Evolutionary conservation across 2,113 vertebrate species (phyloP), one percentile per base, ranked within the genome.

Genomic region (Typhlomys cinereus): DNA sequence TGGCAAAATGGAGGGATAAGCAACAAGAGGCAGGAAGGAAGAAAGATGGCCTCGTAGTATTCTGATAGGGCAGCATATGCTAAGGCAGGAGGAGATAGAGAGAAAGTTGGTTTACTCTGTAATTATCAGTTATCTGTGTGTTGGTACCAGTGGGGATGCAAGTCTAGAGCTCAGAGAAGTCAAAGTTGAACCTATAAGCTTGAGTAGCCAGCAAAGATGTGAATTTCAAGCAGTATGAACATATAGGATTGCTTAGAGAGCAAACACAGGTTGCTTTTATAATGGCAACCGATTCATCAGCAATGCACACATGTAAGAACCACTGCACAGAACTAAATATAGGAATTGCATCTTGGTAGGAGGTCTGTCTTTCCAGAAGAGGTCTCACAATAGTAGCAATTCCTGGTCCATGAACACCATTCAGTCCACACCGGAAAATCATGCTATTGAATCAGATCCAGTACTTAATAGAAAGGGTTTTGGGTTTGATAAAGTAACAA

Each of bases 231-330:
- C 57, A 31, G 39, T 7, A 10, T 36, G 20, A 88, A 94, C 29
- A 11, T 83, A 83, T n/a, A 48, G 54, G 66, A 73, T 80, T 83
- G 62, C 83, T 59, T 21, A 44, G 25, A 61, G 17, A 91, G 52
- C 48, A 54, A 13, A 2, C 46, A 57, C 2, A 75, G 46, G 85
- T 61, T 66, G 4, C 23, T 79, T 89, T 75, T 67, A 50, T 27
- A 59, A 73, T 71, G 70, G 31, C 48, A 67, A 80, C 90, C 79
- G 70, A 74, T 50, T 95, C 89, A 80, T 41, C 44, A 83, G 79
- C 18, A 4, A 50, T 80, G 74, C 74, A 90, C 70, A 61, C 73
- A 93, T 23, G 46, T 86, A 90, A 86, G 91, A 95, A 52, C 52
- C 46, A 27, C 34, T 17, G 21, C 73, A 74, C 48, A 83, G 62